These are phyloP conservation scores for Acrocephalus arundinaceus DNA, from an alignment of 2,113 vertebrate genomes.

Conservation along the genomic window DNA sequence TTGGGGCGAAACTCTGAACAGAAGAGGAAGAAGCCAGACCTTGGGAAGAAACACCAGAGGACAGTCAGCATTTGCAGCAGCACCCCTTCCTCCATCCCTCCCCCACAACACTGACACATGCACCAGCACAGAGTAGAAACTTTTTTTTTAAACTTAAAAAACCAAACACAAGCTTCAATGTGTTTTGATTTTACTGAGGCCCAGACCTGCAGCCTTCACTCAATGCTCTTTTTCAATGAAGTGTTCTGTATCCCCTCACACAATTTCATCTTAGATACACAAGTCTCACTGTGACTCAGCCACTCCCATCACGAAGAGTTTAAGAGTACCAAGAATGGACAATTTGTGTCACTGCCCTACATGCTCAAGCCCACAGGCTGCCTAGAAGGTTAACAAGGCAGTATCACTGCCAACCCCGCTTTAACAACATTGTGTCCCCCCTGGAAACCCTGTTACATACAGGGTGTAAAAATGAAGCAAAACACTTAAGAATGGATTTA, in stretches of 20 bases:
- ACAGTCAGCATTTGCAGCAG: neutral
- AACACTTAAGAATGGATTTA: neutral
- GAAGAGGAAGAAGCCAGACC: constrained; percentile 89
- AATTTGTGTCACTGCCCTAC: neutral
- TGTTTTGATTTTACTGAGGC: neutral
- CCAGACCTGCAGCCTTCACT: neutral
- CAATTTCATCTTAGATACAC: neutral
- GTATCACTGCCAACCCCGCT: neutral
- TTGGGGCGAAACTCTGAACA: constrained; percentile 88
- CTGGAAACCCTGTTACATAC: neutral
- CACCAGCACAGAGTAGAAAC: neutral
- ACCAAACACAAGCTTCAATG: neutral
- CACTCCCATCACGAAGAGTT: fast-evolving
- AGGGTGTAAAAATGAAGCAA: neutral
- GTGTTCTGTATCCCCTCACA: neutral
- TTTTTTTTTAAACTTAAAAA: neutral
- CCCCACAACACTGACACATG: neutral
- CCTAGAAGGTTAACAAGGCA: neutral
- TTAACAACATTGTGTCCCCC: neutral
- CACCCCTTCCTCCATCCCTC: neutral
- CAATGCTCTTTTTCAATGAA: neutral
- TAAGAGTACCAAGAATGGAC: neutral
- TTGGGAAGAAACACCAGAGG: constrained; percentile 36
- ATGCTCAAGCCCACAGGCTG: neutral
- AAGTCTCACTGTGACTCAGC: neutral